These are phyloP conservation scores for Lutjanus erythropterus DNA, from an alignment of 2,113 vertebrate species.

Conservation along the genomic window DNA sequence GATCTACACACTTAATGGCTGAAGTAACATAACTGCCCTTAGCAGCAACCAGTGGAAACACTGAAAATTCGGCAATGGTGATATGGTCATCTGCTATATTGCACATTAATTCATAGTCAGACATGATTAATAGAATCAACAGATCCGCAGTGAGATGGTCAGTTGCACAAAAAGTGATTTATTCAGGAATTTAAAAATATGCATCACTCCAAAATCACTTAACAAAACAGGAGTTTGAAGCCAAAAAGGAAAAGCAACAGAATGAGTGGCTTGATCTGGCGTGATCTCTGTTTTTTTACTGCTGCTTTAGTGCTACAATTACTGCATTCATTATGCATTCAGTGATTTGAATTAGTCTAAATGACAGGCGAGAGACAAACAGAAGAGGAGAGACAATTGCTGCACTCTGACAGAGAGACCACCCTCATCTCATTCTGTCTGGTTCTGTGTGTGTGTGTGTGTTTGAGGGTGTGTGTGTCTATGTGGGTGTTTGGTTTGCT, in stretches of 20 bases:
- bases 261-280: conserved; percentile 16
- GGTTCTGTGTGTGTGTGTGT: conserved; percentile 28
- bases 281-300: conserved; percentile 12
- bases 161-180: conserved; percentile 41
- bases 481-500: conserved; percentile 45
- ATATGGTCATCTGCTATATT: too few species aligned
- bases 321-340: conserved; percentile 70
- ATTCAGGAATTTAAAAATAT: conserved; percentile 12
- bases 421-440: conserved; percentile 30
- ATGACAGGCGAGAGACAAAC: conserved; percentile 62
- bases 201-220: conserved; percentile 26
- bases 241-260: conserved; percentile 17
- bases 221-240: conserved; percentile 34
- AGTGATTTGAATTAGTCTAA: conserved; percentile 61
- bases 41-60: too few species aligned
- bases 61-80: too few species aligned
- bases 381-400: conserved; percentile 62
- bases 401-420: conserved; percentile 48
- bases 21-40: too few species aligned
- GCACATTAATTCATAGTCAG: too few species aligned
- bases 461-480: conserved; percentile 22
- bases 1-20: too few species aligned
- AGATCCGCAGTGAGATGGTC: conserved; percentile 45
- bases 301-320: conserved; percentile 49
- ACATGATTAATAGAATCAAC: too few species aligned